Evolutionary conservation across 2,888 invertebrate species (phyloP), one percentile per base, ranked within the genome.

Genomic region (Chrysina gloriosa): DNA sequence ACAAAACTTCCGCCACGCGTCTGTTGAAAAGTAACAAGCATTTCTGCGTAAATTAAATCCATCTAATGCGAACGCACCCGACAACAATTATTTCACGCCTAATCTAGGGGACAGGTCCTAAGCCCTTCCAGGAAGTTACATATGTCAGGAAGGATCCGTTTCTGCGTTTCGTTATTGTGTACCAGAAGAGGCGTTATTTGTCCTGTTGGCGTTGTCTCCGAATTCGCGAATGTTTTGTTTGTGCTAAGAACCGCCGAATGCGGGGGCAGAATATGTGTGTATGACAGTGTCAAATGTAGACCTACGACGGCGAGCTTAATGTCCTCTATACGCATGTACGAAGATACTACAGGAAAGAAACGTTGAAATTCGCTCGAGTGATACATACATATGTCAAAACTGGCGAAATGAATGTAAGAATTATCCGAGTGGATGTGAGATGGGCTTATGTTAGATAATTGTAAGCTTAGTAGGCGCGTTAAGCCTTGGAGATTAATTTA

Each of bases 271-370:
- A n/a, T n/a, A 45, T 45, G 45, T 14, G 42, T 16, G 42, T 42
- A 42, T 45, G 45, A 45, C 45, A 45, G 19, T 45, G 45, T 45
- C 45, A 45, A 45, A 45, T 45, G 45, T 45, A 16, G 45, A 45
- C 21, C 45, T 45, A 21, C 45, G n/a, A n/a, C n/a, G 9, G 19
- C 19, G 21, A 16, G 45, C 19, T 45, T 16, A 21, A 19, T 45
- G 45, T 45, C 45, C 21, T 45, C 19, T 21, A 45, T 45, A 16
- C 16, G 9, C 21, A 21, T 45, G 2, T 3, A 6, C 45, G 21
- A 9, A 7, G 45, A n/a, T n/a, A n/a, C n/a, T n/a, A n/a, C n/a
- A 9, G 19, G 45, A 45, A 45, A 45, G 21, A 45, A 45, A 45
- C 9, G 45, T 45, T 45, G 45, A 45, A 21, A 21, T 45, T 45